Evolutionary conservation across 2,113 vertebrate genomes (phyloP), one percentile per base, ranked within the genome.

Genomic region (Morone chrysops): DNA sequence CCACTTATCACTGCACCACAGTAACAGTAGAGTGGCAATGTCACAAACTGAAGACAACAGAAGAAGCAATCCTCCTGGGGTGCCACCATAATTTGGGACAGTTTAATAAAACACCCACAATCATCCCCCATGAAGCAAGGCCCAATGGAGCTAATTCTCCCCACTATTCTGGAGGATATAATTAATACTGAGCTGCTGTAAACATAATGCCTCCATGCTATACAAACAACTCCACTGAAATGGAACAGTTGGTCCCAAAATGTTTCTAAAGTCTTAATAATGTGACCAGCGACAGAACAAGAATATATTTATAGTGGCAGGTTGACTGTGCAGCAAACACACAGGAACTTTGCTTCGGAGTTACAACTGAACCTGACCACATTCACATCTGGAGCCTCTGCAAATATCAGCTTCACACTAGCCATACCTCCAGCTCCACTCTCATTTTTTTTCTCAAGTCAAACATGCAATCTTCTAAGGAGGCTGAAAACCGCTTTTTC

Each of bases 41-140:
- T 80, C 66, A 57, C 38, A 72, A 70, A 80, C 61, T 36, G 40
- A n/a, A 53, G 78, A 82, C 54, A 62, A 41, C 53, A n/a, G 31
- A 31, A 31, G 31, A 31, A 31, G 31, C 31, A 31, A 25, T 18
- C 47, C 54, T 68, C 45, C 59, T 13, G 54, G 45, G 48, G 36
- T 68, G 68, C 59, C 20, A 51, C 17, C 43, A 20, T 70, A 12
- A 85, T 83, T 82, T 90, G 57, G 53, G 45, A 51, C 51, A 66
- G 69, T 87, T 91, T 86, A 81, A 83, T 85, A 85, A 85, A 89
- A 83, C 73, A 66, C 60, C 74, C 63, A 84, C 63, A 75, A 65
- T 65, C 22, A 20, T 67, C 57, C 63, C 48, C 41, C 31, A 72
- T n/a, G 45, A 84, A 65, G 61, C 43, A 17, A 36, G 50, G 57